Base-by-base conservation (phyloP, 2,888 invertebrate species). In the Romanomermis culicivorax region DNA sequence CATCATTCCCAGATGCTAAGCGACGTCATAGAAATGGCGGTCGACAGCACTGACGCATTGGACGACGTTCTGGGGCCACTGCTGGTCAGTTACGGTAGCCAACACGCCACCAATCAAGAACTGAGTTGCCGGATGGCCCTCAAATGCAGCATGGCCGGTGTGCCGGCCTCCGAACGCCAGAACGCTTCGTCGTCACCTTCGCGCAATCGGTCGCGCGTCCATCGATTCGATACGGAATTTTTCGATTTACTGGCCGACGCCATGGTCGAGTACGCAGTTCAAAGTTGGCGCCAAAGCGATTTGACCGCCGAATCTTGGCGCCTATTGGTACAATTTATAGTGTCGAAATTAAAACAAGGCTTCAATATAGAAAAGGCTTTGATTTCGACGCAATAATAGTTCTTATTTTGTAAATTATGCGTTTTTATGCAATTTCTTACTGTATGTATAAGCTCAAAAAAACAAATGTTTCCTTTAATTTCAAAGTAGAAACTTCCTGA, bases 181-280 rank as follows among this genome's bases (percentile, higher is more conserved):
- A 52, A 53, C 30, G 59, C 54, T 23, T n/a, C n/a, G n/a, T n/a
- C n/a, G n/a, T n/a, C n/a, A n/a, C n/a, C n/a, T n/a, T n/a, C n/a
- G n/a, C n/a, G n/a, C n/a, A n/a, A n/a, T n/a, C n/a, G n/a, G n/a
- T n/a, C n/a, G n/a, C n/a, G n/a, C n/a, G n/a, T n/a, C n/a, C n/a
- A n/a, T n/a, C 59, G 56, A 14, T 59, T 59, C 55, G 57, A 59
- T 42, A 53, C 55, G 24, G 54, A 54, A 24, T 59, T 49, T 53
- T 59, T 58, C 59, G 54, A 56, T 45, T 51, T 52, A 30, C 59
- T 59, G 53, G 58, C 56, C 20, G 52, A 52, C 29, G 52, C 56
- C 29, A 43, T 59, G 50, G 55, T 51, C 25, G 59, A 59, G 25
- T 54, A 53, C 27, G 56, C 58, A 7, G 47, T 54, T 27, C 45